Evolutionary conservation across 2,113 vertebrate genomes (phyloP).

Genomic region (Emberiza fucata): DNA sequence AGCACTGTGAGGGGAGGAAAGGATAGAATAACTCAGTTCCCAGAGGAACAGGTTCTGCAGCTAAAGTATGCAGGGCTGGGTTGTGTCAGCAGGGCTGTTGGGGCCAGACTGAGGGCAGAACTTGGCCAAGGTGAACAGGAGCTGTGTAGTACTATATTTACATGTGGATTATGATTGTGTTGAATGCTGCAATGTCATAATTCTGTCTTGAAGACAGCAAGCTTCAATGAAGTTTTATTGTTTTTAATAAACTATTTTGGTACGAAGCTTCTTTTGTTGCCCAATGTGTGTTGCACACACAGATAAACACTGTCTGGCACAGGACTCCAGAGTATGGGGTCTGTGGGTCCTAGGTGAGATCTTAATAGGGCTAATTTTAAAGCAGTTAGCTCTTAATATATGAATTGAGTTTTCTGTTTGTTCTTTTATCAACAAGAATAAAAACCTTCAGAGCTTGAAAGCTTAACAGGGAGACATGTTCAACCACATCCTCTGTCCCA

Average conservation of each 20-base stretch:
- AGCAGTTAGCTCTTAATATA: not conserved
- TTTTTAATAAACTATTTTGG: constrained; percentile 81
- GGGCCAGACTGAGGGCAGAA: not conserved
- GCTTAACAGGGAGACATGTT: not conserved
- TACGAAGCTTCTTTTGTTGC: constrained; percentile 38
- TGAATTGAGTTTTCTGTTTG: not conserved
- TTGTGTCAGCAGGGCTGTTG: not conserved
- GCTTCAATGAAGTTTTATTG: constrained; percentile 66
- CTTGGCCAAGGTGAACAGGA: not conserved
- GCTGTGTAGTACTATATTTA: constrained; percentile 19
- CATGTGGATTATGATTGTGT: constrained; percentile 18
- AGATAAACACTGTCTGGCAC: accelerated
- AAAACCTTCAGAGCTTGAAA: not conserved
- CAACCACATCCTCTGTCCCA: not conserved
- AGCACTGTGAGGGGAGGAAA: not conserved
- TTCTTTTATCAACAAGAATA: not conserved
- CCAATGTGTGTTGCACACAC: not conserved
- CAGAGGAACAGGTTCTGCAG: constrained; percentile 10
- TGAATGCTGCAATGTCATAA: constrained; percentile 32
- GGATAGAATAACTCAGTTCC: not conserved
- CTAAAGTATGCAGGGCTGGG: not conserved
- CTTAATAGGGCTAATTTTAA: not conserved
- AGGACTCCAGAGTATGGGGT: not conserved
- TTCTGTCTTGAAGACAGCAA: constrained; percentile 68
- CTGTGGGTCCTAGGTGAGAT: not conserved